These are phyloP conservation scores for Sialis fuliginosa DNA, from an alignment of 2,888 invertebrate genomes.

Conservation along the genomic window DNA sequence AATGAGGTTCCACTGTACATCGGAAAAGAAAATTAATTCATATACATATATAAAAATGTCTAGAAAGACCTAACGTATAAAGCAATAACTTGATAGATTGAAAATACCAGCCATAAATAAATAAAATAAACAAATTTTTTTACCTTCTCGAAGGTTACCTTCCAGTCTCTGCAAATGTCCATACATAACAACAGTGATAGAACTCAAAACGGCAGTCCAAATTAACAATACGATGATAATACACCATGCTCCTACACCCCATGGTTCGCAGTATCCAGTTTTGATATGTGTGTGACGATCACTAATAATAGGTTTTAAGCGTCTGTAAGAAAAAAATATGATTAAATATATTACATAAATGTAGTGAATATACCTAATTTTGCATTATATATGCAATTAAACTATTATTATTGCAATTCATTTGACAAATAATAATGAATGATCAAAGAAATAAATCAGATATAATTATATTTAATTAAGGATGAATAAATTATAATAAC, in stretches of 20 bases:
- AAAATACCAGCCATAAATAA: background rate
- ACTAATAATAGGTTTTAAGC: background rate
- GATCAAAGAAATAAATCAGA: too few species aligned
- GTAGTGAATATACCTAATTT: too few species aligned
- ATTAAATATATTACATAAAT: background rate
- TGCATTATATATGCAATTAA: too few species aligned
- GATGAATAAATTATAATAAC: too few species aligned
- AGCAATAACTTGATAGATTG: background rate
- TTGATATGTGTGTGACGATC: background rate
- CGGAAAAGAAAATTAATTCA: background rate
- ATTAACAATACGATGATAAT: slow-evolving; percentile 5
- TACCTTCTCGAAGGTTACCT: slow-evolving; percentile 12
- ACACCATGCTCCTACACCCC: background rate
- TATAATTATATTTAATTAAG: too few species aligned
- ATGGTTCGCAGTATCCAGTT: slow-evolving; percentile 4
- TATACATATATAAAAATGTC: background rate
- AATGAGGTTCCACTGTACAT: too few species aligned
- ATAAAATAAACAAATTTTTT: slow-evolving; percentile 3
- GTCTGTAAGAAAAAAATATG: background rate
- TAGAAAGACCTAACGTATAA: background rate
- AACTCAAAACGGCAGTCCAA: slow-evolving; percentile 13
- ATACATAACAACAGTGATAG: slow-evolving; percentile 12
- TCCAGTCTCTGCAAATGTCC: slow-evolving; percentile 11
- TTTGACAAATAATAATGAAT: too few species aligned
- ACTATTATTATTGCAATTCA: too few species aligned